Evolutionary conservation across 2,113 vertebrate genomes (phyloP).

Genomic region (Centropus unirufus): DNA sequence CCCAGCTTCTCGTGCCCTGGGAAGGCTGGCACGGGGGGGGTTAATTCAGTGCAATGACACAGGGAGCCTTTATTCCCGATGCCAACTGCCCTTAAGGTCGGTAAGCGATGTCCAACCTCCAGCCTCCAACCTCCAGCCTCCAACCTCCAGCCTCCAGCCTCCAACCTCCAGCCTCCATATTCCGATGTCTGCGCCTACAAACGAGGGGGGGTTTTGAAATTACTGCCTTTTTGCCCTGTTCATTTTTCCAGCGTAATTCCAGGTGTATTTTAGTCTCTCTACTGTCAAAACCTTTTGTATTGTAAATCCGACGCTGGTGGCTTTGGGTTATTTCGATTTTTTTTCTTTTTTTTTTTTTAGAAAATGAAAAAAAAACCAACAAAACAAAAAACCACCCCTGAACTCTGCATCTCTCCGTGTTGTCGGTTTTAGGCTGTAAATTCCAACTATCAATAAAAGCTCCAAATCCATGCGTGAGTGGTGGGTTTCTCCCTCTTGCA

Average conservation of each 20-base stretch:
- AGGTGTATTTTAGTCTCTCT: slow-evolving; percentile 56
- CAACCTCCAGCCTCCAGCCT: no score
- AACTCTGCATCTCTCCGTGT: slow-evolving; percentile 56
- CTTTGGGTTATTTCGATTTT: slow-evolving; percentile 31
- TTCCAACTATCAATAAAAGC: slow-evolving; percentile 64
- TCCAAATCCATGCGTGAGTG: neutral
- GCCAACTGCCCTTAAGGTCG: no score
- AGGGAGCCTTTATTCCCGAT: no score
- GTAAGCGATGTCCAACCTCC: no score
- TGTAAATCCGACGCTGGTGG: slow-evolving; percentile 68
- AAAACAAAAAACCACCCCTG: neutral
- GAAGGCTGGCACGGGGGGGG: no score
- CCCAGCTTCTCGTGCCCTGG: no score
- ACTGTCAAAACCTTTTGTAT: slow-evolving; percentile 61
- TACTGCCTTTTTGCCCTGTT: no score
- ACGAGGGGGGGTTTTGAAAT: no score
- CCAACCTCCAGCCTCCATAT: no score
- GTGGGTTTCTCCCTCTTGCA: neutral
- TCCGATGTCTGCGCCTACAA: no score
- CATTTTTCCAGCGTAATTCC: slow-evolving; percentile 54
- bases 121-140: no score
- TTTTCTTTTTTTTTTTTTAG: neutral
- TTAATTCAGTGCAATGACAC: no score
- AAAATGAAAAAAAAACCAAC: neutral
- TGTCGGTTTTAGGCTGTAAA: slow-evolving; percentile 71